Conservation (phyloP, 2,113 vertebrate genomes). For the Syrmaticus mikado region DNA sequence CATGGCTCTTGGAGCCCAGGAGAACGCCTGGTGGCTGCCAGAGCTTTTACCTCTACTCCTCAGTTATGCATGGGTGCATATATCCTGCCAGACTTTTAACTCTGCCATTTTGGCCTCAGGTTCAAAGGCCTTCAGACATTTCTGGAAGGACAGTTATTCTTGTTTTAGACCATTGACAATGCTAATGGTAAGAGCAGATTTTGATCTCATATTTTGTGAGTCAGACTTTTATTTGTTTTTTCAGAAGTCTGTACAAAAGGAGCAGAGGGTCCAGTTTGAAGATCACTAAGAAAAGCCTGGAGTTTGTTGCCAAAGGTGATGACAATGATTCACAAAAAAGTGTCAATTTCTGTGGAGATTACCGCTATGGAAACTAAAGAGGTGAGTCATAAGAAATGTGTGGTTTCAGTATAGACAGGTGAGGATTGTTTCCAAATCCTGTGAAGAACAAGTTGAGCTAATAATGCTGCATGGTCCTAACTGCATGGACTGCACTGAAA, state of each 20-base stretch:
- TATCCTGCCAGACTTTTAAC: slow-evolving; percentile 12
- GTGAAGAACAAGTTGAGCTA: neutral
- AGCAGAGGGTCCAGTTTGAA: neutral
- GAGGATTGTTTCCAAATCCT: neutral
- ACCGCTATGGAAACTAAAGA: neutral
- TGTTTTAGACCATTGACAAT: neutral
- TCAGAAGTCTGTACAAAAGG: neutral
- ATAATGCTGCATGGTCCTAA: neutral
- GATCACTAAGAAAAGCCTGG: neutral
- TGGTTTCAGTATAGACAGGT: neutral
- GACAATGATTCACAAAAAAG: neutral
- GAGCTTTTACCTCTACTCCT: neutral
- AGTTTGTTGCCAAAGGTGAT: neutral
- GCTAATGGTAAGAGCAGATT: slow-evolving; percentile 1
- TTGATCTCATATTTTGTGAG: neutral
- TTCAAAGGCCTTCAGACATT: slow-evolving; percentile 10
- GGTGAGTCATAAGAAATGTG: neutral
- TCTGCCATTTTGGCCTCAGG: slow-evolving; percentile 51
- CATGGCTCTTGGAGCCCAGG: slow-evolving; percentile 40
- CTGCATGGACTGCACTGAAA: neutral
- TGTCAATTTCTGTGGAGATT: neutral
- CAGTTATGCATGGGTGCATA: neutral
- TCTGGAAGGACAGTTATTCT: neutral
- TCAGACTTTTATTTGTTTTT: neutral
- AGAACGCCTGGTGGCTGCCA: slow-evolving; percentile 41